phyloP scores from a whole-genome alignment of 2,888 invertebrate species.

The Ophraella communa region DNA sequence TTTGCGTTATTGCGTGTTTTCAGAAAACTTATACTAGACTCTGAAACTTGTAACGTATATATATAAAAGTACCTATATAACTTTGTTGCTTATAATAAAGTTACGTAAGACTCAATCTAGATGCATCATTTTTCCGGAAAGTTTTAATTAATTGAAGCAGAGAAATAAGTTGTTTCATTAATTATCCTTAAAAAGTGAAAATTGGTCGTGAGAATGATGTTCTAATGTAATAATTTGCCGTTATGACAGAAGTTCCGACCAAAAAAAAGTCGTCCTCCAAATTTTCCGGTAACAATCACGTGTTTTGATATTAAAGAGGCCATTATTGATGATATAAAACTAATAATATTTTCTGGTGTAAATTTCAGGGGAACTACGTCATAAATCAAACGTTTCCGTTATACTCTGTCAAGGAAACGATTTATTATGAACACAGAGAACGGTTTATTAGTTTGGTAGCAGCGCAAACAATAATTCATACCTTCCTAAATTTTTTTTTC shows the following conservation, averaged over 20 bases:
- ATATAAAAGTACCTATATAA: no score
- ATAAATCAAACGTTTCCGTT: slow-evolving; percentile 39
- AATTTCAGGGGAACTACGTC: slow-evolving; percentile 27
- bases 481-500: slow-evolving; percentile 17
- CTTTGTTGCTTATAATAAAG: slow-evolving; percentile 4
- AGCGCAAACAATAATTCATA: slow-evolving; percentile 30
- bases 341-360: slow-evolving; percentile 35
- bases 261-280: slow-evolving; percentile 24
- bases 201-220: no score
- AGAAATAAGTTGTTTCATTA: no score
- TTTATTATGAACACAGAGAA: slow-evolving; percentile 38
- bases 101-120: no score
- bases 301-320: slow-evolving; percentile 36
- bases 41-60: slow-evolving; percentile 24
- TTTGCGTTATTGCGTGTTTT: slow-evolving; percentile 36
- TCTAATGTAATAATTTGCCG: no score
- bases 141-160: no score
- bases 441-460: slow-evolving; percentile 36
- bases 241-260: no score
- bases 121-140: no score
- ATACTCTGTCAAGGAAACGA: slow-evolving; percentile 32
- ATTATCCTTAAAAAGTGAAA: no score
- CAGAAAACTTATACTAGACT: slow-evolving; percentile 39
- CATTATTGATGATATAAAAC: slow-evolving; percentile 35
- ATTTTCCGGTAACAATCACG: no score